Base-by-base conservation (phyloP, 1,140 invertebrate species). In the Lepidurus packardi region DNA sequence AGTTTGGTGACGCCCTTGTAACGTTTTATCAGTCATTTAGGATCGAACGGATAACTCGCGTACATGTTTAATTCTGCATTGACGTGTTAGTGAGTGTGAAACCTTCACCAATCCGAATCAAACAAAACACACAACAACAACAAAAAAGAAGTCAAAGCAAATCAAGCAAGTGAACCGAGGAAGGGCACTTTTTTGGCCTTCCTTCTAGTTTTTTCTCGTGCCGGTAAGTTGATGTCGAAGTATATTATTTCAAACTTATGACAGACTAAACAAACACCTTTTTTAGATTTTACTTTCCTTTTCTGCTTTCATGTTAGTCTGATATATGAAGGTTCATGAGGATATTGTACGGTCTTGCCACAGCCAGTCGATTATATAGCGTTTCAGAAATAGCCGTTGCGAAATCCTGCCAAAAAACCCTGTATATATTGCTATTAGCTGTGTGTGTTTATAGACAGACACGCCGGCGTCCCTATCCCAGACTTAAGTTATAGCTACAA, bases 1-100 rank as follows among this genome's bases (percentile, higher is more conserved):
- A n/a, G 21, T 9, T 13, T 65, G 53, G 53, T 21, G 53, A 65
- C 53, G 53, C 53, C 53, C 53, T 65, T 65, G 53, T 65, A 65
- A n/a, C 53, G 53, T 65, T 21, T 65, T 65, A 65, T 21, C 53
- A 21, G 16, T 65, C 53, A 65, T 65, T 65, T n/a, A 65, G 53
- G 53, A 65, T 65, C 53, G 21, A 13, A 65, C 7, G 53, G 53
- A 65, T 65, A 65, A 65, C 53, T 65, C 53, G 53, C 13, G 7
- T 65, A 65, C 53, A 65, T n/a, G 13, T 65, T 65, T 16, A 21
- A 21, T 65, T 65, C 21, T 21, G 53, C 53, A 4, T 65, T n/a
- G 34, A 34, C 34, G 34, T 65, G 9, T 65, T 13, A 21, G 53
- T 65, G 53, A 7, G 13, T 21, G 53, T n/a, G 53, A 13, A 7